These are phyloP conservation scores for Pristionchus entomophagus DNA, from an alignment of 2,888 invertebrate species.

Conservation along the genomic window DNA sequence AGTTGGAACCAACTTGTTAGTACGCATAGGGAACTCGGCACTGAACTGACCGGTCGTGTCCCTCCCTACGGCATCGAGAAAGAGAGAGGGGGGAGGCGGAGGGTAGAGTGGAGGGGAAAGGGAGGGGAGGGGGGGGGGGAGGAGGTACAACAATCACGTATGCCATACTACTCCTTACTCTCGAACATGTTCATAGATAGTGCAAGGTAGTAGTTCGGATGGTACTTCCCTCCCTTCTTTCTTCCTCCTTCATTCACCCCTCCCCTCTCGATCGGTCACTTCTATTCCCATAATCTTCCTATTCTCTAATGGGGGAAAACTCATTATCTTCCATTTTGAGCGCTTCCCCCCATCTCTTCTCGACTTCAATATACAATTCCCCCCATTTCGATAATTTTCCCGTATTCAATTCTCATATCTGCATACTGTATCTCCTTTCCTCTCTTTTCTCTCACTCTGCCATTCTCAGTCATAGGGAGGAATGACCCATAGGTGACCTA, in stretches of 20 bases:
- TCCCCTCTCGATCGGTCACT: not conserved
- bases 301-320: constrained; percentile 1
- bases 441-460: not conserved
- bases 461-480: constrained; percentile 41
- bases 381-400: not conserved
- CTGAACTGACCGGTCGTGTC: constrained; percentile 42
- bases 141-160: constrained; percentile 52
- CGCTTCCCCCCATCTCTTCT: constrained; percentile 8
- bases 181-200: constrained; percentile 45
- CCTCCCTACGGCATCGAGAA: constrained; percentile 44
- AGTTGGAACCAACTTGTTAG: constrained; percentile 48
- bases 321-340: constrained; percentile 27
- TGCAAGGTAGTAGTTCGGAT: constrained; percentile 5
- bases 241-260: not conserved
- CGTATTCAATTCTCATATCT: not conserved
- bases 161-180: constrained; percentile 38
- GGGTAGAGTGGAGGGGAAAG: constrained; percentile 31
- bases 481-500: too few relatives aligned
- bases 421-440: constrained; percentile 1
- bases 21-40: constrained; percentile 29
- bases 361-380: constrained; percentile 27
- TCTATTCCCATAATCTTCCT: constrained; percentile 34
- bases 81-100: constrained; percentile 46
- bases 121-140: constrained; percentile 42
- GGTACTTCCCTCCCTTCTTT: not conserved